phyloP scores from a whole-genome alignment of 2,113 vertebrate genomes.

The Heloderma charlesbogerti region DNA sequence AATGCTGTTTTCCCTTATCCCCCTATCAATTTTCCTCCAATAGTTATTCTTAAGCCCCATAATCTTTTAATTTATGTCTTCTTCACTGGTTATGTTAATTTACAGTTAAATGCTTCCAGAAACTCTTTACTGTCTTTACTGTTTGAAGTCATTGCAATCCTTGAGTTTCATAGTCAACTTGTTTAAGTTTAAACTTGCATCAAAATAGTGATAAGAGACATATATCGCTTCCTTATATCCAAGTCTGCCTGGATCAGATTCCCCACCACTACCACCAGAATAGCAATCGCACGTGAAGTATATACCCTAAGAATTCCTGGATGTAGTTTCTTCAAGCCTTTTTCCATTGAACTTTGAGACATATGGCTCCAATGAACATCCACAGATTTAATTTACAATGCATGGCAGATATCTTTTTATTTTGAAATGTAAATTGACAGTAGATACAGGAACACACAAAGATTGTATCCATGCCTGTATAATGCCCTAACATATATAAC shows the following conservation, averaged over 20 bases:
- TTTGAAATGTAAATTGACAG: constrained; percentile 26
- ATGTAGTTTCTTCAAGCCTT: constrained; percentile 1
- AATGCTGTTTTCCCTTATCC: constrained; percentile 38
- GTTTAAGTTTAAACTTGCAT: constrained; percentile 9
- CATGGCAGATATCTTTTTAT: not conserved
- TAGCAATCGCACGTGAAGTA: not conserved
- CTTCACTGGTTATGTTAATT: constrained; percentile 41
- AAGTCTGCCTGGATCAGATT: not conserved
- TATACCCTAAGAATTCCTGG: not conserved
- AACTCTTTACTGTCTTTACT: constrained; percentile 38
- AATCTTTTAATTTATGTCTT: constrained; percentile 36
- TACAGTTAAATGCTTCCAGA: constrained; percentile 7
- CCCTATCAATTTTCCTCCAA: constrained; percentile 41
- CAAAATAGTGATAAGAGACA: not conserved
- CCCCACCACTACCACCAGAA: not conserved
- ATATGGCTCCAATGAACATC: constrained; percentile 10
- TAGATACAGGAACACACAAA: not conserved
- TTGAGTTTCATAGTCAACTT: constrained; percentile 36
- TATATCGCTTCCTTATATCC: not conserved
- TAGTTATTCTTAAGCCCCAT: constrained; percentile 35
- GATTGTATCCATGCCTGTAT: not conserved
- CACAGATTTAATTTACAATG: not conserved
- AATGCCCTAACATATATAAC: not conserved
- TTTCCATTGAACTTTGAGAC: constrained; percentile 32
- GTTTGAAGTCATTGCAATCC: not conserved